phyloP scores from a whole-genome alignment of 1,140 invertebrate species.

The Drosophila biarmipes region DNA sequence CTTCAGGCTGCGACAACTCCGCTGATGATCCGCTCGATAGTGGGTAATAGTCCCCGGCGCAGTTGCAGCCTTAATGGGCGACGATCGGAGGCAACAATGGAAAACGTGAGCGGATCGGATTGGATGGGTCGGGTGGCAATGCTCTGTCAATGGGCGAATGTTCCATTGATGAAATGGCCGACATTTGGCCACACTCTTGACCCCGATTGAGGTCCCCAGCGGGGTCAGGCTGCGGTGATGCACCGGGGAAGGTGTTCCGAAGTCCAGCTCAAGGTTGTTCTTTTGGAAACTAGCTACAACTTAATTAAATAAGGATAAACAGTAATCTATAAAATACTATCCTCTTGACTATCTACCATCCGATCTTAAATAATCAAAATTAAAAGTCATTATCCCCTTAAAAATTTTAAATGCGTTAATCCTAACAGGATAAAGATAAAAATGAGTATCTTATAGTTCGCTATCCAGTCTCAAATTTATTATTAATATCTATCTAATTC shows the following conservation, averaged over 20 bases:
- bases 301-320: too few relatives aligned
- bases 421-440: too few relatives aligned
- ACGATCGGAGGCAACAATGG: constrained; percentile 32
- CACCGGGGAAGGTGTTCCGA: neutral
- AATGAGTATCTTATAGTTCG: too few relatives aligned
- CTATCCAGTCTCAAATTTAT: too few relatives aligned
- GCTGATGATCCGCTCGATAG: constrained; percentile 30
- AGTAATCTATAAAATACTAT: too few relatives aligned
- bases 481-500: too few relatives aligned
- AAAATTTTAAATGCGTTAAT: too few relatives aligned
- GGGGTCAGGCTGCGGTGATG: neutral
- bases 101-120: constrained; percentile 42
- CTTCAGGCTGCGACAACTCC: constrained; percentile 32
- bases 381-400: too few relatives aligned
- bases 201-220: constrained; percentile 19
- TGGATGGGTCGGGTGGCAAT: constrained; percentile 2
- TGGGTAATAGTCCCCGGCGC: constrained; percentile 3
- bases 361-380: too few relatives aligned
- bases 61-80: constrained; percentile 45
- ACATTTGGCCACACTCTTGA: constrained; percentile 46
- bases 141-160: constrained; percentile 31
- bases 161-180: constrained; percentile 48
- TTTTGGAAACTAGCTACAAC: too few relatives aligned
- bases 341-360: too few relatives aligned
- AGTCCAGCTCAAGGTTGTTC: neutral